Evolutionary conservation across 2,888 invertebrate species (phyloP), one percentile per base, ranked within the genome.

Genomic region (Andrena bicolor): DNA sequence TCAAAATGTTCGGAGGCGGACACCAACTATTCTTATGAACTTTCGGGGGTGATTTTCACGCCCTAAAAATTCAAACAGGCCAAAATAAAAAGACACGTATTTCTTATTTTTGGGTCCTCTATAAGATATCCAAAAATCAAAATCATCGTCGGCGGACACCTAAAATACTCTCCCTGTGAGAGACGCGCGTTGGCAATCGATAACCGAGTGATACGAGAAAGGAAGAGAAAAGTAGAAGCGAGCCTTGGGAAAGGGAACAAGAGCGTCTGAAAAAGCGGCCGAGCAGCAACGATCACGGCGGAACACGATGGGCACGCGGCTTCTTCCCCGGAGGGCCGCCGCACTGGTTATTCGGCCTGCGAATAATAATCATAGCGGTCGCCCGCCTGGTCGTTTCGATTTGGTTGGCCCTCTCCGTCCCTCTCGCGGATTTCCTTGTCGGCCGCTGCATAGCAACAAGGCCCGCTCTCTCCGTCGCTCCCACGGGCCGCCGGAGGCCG

Each of bases 361-460:
- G 90, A 91, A 92, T 91, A 91, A 91, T 90, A 89, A 91, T 92
- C 90, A 87, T 88, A 83, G 84, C 87, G 86, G 86, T 83, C 79
- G 79, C 80, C 73, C 76, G 70, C 82, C 69, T 61, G 82, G 81
- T 78, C 78, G 79, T 86, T 85, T 85, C 82, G 80, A 83, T 76
- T 78, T 60, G 64, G 63, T 70, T 41, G n/a, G 26, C 13, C 51
- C 60, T 75, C 82, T 56, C 75, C 78, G 73, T 88, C 72, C 82
- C 71, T 83, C 83, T 74, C 82, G 80, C 75, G 84, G 86, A 84
- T 89, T 87, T 70, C 80, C 69, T 80, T 81, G 84, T 83, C 83
- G 83, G 70, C 71, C 69, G 89, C 92, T 92, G 92, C 92, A 92
- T 92, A 92, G 92, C 92, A 92, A 92, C 92, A 92, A 91, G 89